Evolutionary conservation across 2,888 invertebrate species (phyloP).

Genomic region (Lithophane semibrunnea): DNA sequence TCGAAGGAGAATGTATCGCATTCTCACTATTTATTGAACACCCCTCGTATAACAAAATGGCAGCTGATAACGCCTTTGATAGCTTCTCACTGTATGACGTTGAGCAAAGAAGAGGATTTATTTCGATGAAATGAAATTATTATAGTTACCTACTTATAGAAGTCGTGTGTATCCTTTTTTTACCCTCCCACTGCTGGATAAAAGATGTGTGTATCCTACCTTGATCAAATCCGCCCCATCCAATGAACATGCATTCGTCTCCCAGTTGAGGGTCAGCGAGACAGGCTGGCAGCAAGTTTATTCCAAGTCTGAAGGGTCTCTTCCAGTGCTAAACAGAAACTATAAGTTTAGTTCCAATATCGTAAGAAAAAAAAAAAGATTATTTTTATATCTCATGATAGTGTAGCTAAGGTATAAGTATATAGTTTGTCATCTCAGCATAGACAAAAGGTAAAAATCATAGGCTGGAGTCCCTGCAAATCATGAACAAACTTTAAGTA

Average conservation of each 20-base stretch:
- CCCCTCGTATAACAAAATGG: too few relatives aligned
- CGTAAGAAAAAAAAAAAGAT: neutral
- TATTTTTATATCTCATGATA: neutral
- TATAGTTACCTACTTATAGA: neutral
- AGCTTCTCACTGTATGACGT: neutral
- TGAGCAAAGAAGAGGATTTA: too few relatives aligned
- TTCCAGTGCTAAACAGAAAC: conserved; percentile 79
- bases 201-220: conserved; percentile 67
- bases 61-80: too few relatives aligned
- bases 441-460: neutral
- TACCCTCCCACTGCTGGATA: too few relatives aligned
- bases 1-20: too few relatives aligned
- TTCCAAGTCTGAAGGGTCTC: conserved; percentile 76
- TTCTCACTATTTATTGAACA: too few relatives aligned
- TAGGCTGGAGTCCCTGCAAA: neutral
- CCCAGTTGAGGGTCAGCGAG: conserved; percentile 75
- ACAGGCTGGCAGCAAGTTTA: conserved; percentile 82
- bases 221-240: conserved; percentile 86
- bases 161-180: neutral
- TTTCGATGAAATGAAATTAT: neutral
- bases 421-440: neutral
- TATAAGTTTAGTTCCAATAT: neutral
- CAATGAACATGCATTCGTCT: conserved; percentile 82
- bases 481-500: neutral
- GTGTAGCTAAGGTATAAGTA: neutral